Conservation (phyloP, 1,140 invertebrate species). For the Zaprionus ornatus region DNA sequence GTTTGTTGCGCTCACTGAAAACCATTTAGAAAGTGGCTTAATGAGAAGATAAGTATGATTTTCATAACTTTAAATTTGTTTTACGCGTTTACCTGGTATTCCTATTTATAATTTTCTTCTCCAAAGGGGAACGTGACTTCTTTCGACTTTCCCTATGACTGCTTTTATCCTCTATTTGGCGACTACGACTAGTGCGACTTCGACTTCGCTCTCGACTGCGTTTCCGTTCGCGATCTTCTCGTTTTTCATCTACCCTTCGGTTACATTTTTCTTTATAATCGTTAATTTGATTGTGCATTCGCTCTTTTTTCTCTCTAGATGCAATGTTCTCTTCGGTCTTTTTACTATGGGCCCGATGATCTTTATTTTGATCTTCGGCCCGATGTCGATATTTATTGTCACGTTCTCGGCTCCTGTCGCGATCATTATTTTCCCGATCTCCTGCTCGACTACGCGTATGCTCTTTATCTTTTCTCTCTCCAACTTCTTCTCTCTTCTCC, state of each 20-base stretch:
- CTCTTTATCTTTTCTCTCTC: neutral
- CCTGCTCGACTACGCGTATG: neutral
- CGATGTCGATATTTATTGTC: neutral
- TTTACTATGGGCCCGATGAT: neutral
- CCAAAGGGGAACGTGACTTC: neutral
- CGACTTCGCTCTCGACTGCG: constrained; percentile 10
- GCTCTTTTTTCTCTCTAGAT: neutral
- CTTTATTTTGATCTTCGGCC: neutral
- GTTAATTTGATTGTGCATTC: neutral
- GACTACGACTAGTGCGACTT: constrained; percentile 3
- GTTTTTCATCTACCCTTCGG: neutral
- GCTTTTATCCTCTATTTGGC: neutral
- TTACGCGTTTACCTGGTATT: constrained; percentile 32
- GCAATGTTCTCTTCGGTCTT: neutral
- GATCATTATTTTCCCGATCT: neutral
- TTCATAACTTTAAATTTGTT: neutral
- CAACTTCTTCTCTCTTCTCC: neutral
- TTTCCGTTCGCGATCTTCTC: neutral
- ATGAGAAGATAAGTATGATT: neutral
- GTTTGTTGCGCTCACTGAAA: constrained; percentile 14
- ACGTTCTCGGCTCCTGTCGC: neutral
- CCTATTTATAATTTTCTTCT: neutral
- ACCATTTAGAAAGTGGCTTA: neutral
- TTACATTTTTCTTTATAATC: neutral
- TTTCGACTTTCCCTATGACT: neutral